A percentile compares a stretch with the other conserved stretches of the same genome.
Conservation (phyloP, 2,113 vertebrate species). For the Lutjanus erythropterus region DNA sequence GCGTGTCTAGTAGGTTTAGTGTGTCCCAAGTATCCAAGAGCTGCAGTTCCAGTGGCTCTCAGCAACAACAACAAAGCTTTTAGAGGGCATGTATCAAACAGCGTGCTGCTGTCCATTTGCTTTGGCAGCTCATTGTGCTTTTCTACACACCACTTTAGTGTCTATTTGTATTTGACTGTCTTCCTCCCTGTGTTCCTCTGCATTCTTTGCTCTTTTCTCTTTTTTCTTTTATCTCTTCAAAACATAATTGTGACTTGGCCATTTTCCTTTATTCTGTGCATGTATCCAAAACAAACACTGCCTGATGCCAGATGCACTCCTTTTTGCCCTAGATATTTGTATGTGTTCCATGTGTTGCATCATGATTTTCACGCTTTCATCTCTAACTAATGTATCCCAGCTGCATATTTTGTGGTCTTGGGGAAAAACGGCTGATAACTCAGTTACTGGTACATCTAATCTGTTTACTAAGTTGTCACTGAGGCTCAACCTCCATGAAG, state of each 20-base stretch:
- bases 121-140: slow-evolving; percentile 21
- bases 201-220: background rate
- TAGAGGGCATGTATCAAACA: slow-evolving; percentile 6
- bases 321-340: background rate
- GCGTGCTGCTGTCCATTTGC: slow-evolving; percentile 61
- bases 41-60: background rate
- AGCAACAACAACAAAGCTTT: background rate
- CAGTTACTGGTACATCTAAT: background rate
- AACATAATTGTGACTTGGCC: slow-evolving; percentile 10
- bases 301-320: slow-evolving; percentile 2
- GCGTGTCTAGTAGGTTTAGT: background rate
- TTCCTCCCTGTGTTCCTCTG: slow-evolving; percentile 9
- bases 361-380: slow-evolving; percentile 30
- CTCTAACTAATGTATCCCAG: slow-evolving; percentile 30
- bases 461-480: background rate
- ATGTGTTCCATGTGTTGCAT: slow-evolving; percentile 32
- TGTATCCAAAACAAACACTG: slow-evolving; percentile 59
- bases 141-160: background rate
- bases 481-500: background rate
- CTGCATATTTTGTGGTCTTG: slow-evolving; percentile 3
- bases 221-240: background rate
- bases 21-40: too few species aligned
- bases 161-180: slow-evolving; percentile 18
- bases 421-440: slow-evolving; percentile 8
- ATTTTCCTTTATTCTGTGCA: slow-evolving; percentile 21